Evolutionary conservation across 2,888 invertebrate genomes (phyloP).

Genomic region (Buathra laborator): DNA sequence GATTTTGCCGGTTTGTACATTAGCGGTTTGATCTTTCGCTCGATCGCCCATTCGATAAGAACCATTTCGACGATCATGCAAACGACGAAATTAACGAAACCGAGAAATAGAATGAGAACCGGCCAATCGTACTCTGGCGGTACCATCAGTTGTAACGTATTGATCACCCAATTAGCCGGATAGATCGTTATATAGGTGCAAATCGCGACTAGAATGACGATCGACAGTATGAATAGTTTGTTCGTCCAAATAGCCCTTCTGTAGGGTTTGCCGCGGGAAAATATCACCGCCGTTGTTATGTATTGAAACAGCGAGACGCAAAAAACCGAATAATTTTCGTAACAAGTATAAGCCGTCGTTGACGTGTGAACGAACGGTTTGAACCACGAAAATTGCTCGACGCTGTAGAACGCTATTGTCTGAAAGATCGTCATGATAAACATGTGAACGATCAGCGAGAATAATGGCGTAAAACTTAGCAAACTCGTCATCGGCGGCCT

Average conservation of each 20-base stretch:
- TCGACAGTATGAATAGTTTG: slow-evolving; percentile 85
- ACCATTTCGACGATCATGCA: slow-evolving; percentile 87
- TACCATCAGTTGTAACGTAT: slow-evolving; percentile 80
- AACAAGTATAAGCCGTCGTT: slow-evolving; percentile 84
- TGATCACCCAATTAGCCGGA: slow-evolving; percentile 85
- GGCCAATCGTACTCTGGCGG: slow-evolving; percentile 84
- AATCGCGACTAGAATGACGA: slow-evolving; percentile 85
- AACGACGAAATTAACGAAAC: slow-evolving; percentile 86
- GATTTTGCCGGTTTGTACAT: slow-evolving; percentile 87
- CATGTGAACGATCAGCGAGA: slow-evolving; percentile 87
- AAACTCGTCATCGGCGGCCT: slow-evolving; percentile 87
- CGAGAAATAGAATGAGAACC: slow-evolving; percentile 82
- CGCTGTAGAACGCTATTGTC: slow-evolving; percentile 84
- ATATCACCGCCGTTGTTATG: slow-evolving; percentile 88
- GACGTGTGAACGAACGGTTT: slow-evolving; percentile 85
- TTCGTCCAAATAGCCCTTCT: slow-evolving; percentile 88
- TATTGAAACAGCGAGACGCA: slow-evolving; percentile 89
- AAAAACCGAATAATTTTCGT: slow-evolving; percentile 89
- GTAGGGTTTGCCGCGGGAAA: slow-evolving; percentile 89
- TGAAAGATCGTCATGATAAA: slow-evolving; percentile 86
- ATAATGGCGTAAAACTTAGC: slow-evolving; percentile 86
- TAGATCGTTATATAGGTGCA: slow-evolving; percentile 86
- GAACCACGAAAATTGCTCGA: slow-evolving; percentile 87
- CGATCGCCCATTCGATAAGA: slow-evolving; percentile 88
- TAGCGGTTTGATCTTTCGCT: slow-evolving; percentile 86